Evolutionary conservation across 2,797 vertebrate genomes (phyloP), one percentile per base, ranked within the genome.

Genomic region (Coracias cyanogaster): DNA sequence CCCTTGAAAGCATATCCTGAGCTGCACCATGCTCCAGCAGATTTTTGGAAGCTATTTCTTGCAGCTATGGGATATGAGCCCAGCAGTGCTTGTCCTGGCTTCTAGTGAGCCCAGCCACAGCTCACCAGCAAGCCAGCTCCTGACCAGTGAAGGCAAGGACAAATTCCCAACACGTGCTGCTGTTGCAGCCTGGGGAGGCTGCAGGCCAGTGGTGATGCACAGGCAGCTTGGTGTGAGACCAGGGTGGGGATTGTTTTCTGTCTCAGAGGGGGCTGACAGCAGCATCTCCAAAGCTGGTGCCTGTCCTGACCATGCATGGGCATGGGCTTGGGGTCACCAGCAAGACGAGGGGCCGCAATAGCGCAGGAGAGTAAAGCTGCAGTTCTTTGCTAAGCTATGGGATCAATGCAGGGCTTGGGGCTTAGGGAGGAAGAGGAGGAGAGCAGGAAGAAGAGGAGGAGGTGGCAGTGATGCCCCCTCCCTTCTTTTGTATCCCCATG

Each of bases 131-230:
- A 58, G 20, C 7, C 41, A 28, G 29, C 17, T 72, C 48, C 61
- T 41, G 16, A 14, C 11, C 19, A 1, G 0, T 3, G 61, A 60
- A 51, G 35, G 15, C 45, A 73, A 26, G 22, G 35, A 65, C 22
- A 31, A 60, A 82, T 25, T 39, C 18, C 16, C 5, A 3, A 5
- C 0, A 2, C 0, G 1, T n/a, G 33, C 37, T 35, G 31, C 55
- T 52, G 0, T 13, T 39, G 35, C 41, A 72, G 20, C 54, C 54
- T 0, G 8, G n/a, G 82, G 28, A 49, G 45, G 57, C 28, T 61
- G 57, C 35, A 15, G 73, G 52, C 39, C 70, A 72, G 52, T 9
- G 5, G 16, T 17, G 9, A 33, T 26, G 69, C 25, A 26, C 52
- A 48, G 77, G 31, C 39, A 65, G 41, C 64, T 60, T 73, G 81